Base-by-base conservation (phyloP, 2,113 vertebrate genomes). In the Psittacus erithacus region DNA sequence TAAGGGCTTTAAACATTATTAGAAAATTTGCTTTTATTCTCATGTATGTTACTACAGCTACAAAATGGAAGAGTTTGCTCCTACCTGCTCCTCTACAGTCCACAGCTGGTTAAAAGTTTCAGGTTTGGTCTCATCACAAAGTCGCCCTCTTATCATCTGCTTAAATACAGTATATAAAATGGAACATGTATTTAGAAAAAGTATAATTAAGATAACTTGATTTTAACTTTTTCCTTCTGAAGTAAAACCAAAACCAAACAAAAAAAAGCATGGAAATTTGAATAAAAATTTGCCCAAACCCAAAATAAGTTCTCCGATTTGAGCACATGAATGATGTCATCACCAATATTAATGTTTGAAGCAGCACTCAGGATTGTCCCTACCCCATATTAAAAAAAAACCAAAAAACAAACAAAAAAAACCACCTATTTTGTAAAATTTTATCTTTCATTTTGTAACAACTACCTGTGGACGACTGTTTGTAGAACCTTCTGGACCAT, bases 61-160 rank as follows among this genome's bases (percentile, higher is more conserved):
- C 38, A 71, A 60, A 85, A 69, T 12, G 2, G 14, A 82, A 71
- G 38, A 60, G 47, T 50, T 87, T 77, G 35, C 50, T 47, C 74
- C 95, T 98, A 99, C 99, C 99, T 99, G 99, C 83, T 99, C 99
- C 95, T 99, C 99, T 89, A 99, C 98, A 79, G 99, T 99, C 99
- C 99, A 99, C 92, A 99, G 98, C 95, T 99, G 99, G 98, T 99
- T 99, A 97, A 99, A 99, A 24, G 99, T 99, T 97, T 99, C 99
- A 16, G 99, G 98, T 98, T 99, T 99, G 98, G 98, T 99, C 97
- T 99, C 98, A 94, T 99, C 98, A 27, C 98, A 99, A 87, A 99
- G 97, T 82, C 99, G 98, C 50, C 99, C 99, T 96, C 99, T 98
- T 98, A 99, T 99, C 98, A 99, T 98, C 99, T 99, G 98, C 76